Evolutionary conservation across 1,140 invertebrate species (phyloP).

Genomic region (Physella acuta): DNA sequence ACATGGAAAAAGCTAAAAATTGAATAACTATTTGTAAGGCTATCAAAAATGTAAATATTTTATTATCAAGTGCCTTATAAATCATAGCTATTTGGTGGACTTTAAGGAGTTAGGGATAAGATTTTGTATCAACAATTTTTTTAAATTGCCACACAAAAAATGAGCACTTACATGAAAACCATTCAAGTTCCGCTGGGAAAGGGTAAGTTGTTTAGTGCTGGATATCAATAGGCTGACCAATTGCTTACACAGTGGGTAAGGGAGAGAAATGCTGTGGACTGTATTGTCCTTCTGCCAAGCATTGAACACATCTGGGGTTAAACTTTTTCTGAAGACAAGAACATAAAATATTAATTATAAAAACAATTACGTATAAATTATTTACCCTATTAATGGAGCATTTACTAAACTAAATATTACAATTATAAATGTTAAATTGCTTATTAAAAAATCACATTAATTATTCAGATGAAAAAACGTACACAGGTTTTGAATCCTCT

Average conservation of each 20-base stretch:
- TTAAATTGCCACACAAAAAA: no score
- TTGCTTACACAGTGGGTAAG: conserved; percentile 36
- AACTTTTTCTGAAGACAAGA: not conserved
- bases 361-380: not conserved
- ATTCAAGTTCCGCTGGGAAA: conserved; percentile 38
- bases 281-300: conserved; percentile 40
- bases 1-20: no score
- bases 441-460: not conserved
- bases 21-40: no score
- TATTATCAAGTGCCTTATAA: no score
- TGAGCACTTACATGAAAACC: conserved; percentile 46
- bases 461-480: not conserved
- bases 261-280: conserved; percentile 37
- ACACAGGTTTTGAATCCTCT: conserved; percentile 3
- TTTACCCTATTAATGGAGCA: not conserved
- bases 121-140: no score
- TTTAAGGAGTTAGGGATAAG: no score
- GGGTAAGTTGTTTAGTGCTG: conserved; percentile 33
- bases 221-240: conserved; percentile 31
- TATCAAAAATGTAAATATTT: no score
- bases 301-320: conserved; percentile 21
- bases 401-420: not conserved
- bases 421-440: not conserved
- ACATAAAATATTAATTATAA: not conserved
- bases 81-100: no score